Conservation (phyloP, 2,888 invertebrate species). For the Pristionchus fissidentatus region DNA sequence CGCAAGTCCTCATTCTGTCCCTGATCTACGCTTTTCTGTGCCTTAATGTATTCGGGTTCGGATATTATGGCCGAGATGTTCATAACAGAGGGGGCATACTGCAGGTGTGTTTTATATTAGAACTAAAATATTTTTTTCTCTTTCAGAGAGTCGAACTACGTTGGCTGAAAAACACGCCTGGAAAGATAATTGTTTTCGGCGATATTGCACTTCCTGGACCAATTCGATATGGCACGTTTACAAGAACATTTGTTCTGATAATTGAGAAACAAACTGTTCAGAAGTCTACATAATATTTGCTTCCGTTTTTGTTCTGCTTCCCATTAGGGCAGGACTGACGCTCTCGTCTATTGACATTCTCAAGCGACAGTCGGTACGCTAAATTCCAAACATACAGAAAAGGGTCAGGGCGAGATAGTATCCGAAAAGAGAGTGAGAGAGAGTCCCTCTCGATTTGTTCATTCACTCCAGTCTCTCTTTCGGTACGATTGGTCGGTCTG, state of each 20-base stretch:
- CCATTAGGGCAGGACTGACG: background rate
- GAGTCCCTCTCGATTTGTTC: no score
- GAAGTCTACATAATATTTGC: slow-evolving; percentile 9
- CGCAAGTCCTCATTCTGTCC: background rate
- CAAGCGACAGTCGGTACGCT: background rate
- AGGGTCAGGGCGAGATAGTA: no score
- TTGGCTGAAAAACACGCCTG: background rate
- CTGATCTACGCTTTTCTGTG: background rate
- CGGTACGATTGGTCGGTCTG: no score
- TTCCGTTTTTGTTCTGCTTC: background rate
- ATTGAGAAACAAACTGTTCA: background rate
- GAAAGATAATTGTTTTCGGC: background rate
- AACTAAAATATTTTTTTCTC: background rate
- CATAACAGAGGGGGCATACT: background rate
- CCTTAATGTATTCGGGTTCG: background rate
- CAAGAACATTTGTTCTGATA: background rate
- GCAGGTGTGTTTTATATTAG: background rate
- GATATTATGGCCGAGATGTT: background rate
- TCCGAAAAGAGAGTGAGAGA: no score
- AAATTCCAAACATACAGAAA: background rate
- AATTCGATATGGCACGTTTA: background rate
- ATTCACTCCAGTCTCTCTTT: no score
- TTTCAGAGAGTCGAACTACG: background rate
- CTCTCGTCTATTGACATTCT: background rate
- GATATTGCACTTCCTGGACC: background rate